Evolutionary conservation across 2,113 vertebrate species (phyloP), one percentile per base, ranked within the genome.

Genomic region (Limnothrissa miodon): DNA sequence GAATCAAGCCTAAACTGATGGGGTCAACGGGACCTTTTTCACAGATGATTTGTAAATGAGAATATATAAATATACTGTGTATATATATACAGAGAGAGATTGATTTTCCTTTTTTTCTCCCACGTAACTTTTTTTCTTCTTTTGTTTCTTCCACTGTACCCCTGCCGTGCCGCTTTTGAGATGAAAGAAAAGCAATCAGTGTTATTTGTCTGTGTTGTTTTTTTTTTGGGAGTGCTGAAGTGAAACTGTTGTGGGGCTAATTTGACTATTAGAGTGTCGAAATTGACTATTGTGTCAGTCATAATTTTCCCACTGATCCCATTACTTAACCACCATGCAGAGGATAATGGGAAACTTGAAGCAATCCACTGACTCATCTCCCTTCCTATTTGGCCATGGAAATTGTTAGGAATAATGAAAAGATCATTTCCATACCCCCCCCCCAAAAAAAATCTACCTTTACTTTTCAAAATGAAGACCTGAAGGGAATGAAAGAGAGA

Each of bases 21-120:
- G 78, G 83, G 81, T 85, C 85, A 83, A 83, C 81, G 80, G 51
- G 45, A 83, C 78, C 78, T 15, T 86, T 84, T 74, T 86, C 53
- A 29, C 13, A 48, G 48, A 48, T 23, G 17, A 78, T 78, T 82
- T 80, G 42, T 36, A 81, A 48, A 56, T 80, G 66, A 19, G 80
- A 79, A 46, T 13, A 23, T 82, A 44, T 44, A 42, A 4, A 42
- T 59, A 2, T 80, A 25, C 46, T 3, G 46, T 36, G n/a, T n/a
- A n/a, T n/a, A n/a, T n/a, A n/a, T n/a, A n/a, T n/a, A n/a, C n/a
- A n/a, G n/a, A n/a, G n/a, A n/a, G n/a, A n/a, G 48, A 10, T 80
- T 62, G 45, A 59, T 85, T 80, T 86, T 51, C 45, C 36, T 44
- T 44, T 78, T 82, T 81, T 39, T 83, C 79, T n/a, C 10, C 51